These are phyloP conservation scores for Drosophila arawakana DNA, from an alignment of 1,140 invertebrate genomes.

Conservation along the genomic window DNA sequence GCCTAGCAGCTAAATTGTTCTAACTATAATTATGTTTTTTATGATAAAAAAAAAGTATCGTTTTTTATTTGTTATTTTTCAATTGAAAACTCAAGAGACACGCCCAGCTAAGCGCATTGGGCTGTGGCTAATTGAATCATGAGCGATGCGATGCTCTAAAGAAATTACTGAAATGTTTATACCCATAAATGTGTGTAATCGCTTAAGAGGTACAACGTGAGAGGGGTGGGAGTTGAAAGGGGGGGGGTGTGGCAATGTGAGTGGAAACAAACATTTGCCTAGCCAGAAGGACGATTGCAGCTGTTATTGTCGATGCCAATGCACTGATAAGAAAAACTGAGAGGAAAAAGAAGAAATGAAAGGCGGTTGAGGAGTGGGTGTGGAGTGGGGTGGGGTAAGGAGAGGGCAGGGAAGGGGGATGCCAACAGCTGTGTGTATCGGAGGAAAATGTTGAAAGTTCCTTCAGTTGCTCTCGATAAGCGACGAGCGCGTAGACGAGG, in stretches of 20 bases:
- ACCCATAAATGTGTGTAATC: constrained; percentile 61
- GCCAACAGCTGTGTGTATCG: not conserved
- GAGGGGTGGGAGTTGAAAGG: not conserved
- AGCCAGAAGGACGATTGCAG: constrained; percentile 33
- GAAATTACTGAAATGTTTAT: constrained; percentile 62
- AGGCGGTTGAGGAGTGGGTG: not conserved
- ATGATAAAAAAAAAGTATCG: not conserved
- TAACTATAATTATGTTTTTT: not conserved
- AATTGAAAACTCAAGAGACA: constrained; percentile 20
- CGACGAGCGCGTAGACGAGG: too few relatives aligned
- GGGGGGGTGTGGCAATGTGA: not conserved
- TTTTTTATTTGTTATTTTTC: constrained; percentile 15
- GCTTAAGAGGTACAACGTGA: constrained; percentile 39
- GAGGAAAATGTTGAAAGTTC: not conserved
- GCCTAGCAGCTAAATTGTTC: not conserved
- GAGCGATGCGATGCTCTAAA: constrained; percentile 27
- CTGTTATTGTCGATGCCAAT: constrained; percentile 56
- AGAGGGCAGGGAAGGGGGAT: not conserved
- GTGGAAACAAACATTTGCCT: constrained; percentile 63
- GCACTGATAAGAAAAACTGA: constrained; percentile 60
- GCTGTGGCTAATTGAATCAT: constrained; percentile 76
- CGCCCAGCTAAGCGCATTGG: constrained; percentile 55
- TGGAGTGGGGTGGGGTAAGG: not conserved
- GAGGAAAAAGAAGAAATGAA: not conserved
- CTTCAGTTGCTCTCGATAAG: not conserved